Conservation (phyloP, 2,888 invertebrate genomes). For the Seira ritae region DNA sequence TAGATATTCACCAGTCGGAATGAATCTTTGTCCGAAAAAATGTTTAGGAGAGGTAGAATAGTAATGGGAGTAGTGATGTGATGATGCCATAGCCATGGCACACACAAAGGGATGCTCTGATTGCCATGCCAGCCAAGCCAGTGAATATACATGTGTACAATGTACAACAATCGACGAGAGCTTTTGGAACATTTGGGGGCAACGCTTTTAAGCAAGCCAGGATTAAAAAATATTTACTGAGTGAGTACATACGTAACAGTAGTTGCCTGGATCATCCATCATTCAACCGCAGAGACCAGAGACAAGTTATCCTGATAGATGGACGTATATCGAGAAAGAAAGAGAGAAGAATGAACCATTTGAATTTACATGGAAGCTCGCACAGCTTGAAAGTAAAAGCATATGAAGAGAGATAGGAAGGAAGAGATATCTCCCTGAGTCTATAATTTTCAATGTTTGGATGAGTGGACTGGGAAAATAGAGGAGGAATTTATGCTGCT, state of each 20-base stretch:
- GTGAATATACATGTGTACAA: background rate
- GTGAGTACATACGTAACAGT: slow-evolving; percentile 16
- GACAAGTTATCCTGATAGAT: slow-evolving; percentile 60
- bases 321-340: slow-evolving; percentile 36
- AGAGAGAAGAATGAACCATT: slow-evolving; percentile 31
- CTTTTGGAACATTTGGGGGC: background rate
- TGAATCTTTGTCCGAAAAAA: slow-evolving; percentile 8
- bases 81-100: background rate
- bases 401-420: slow-evolving; percentile 1
- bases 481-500: background rate
- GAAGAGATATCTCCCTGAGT: slow-evolving; percentile 21
- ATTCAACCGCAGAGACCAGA: slow-evolving; percentile 53
- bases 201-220: background rate
- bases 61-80: too few species aligned
- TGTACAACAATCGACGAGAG: background rate
- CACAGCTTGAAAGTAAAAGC: slow-evolving; percentile 1
- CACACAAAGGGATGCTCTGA: slow-evolving; percentile 3
- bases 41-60: background rate
- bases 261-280: slow-evolving; percentile 50
- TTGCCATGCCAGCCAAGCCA: too few species aligned
- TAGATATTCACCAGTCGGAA: slow-evolving; percentile 3
- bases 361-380: background rate
- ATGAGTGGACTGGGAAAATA: slow-evolving; percentile 14
- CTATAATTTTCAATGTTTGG: slow-evolving; percentile 54
- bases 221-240: slow-evolving; percentile 6